These are phyloP conservation scores for Orientallactaga sibirica DNA, from an alignment of 2,797 vertebrate genomes.

Conservation along the genomic window DNA sequence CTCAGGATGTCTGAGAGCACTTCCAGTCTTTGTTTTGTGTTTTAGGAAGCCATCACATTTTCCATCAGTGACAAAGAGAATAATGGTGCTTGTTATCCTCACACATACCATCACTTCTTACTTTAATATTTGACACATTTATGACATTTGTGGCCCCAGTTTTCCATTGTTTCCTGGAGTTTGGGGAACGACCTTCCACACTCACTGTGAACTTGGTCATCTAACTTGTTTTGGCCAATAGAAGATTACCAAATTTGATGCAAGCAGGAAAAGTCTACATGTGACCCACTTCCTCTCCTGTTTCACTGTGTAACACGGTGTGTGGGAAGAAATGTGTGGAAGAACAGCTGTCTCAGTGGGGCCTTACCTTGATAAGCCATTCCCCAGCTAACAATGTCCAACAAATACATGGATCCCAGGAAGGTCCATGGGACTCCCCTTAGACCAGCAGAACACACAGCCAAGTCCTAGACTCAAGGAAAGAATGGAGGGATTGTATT, in stretches of 20 bases:
- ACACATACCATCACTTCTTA: conserved; percentile 10
- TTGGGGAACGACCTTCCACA: conserved; percentile 15
- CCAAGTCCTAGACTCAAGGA: neutral
- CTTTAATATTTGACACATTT: conserved; percentile 35
- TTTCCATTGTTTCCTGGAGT: neutral
- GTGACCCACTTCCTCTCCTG: neutral
- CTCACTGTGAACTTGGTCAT: neutral
- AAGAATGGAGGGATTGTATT: neutral
- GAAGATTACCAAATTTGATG: neutral
- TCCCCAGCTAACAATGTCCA: neutral
- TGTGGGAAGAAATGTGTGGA: neutral
- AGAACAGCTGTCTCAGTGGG: neutral
- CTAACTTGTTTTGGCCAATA: neutral
- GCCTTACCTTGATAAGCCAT: neutral
- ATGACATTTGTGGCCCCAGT: neutral
- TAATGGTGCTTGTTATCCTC: neutral
- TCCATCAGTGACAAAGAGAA: conserved; percentile 40
- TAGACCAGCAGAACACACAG: neutral
- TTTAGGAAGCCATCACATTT: conserved; percentile 23
- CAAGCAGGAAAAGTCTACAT: neutral
- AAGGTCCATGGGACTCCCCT: neutral
- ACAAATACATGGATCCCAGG: neutral
- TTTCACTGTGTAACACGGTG: neutral
- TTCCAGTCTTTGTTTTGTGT: neutral
- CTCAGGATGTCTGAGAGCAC: neutral